Conservation (phyloP, 2,797 vertebrate species). For the Cottoperca gobio region DNA sequence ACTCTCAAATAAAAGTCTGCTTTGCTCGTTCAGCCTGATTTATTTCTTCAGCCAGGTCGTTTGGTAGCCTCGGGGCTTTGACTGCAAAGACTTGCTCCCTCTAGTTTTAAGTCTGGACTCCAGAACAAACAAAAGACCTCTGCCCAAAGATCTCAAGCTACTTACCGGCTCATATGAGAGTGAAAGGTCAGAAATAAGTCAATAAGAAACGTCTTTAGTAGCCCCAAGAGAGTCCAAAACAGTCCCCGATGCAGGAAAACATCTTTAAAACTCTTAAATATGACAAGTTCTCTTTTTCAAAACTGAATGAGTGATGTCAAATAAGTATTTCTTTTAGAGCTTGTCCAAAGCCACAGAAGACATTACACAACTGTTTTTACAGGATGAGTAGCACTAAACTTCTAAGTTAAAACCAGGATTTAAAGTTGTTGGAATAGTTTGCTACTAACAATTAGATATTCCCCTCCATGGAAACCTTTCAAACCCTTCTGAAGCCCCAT, state of each 20-base stretch:
- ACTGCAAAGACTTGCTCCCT: not conserved
- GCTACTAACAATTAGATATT: no score
- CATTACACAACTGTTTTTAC: conserved; percentile 4
- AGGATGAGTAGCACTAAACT: no score
- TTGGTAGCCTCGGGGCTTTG: not conserved
- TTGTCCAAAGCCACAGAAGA: not conserved
- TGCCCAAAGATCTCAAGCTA: not conserved
- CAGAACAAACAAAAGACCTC: not conserved
- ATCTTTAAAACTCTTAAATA: not conserved
- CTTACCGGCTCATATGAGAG: not conserved
- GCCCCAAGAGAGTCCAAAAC: not conserved
- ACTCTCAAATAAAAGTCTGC: not conserved
- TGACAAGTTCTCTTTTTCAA: not conserved
- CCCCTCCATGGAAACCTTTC: no score
- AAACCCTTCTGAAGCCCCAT: no score
- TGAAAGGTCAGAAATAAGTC: conserved; percentile 1
- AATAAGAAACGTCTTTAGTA: not conserved
- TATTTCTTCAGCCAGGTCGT: not conserved
- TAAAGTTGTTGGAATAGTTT: no score
- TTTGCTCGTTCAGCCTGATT: not conserved
- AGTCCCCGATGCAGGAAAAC: conserved; percentile 8
- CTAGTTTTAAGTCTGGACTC: not conserved
- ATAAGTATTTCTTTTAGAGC: not conserved
- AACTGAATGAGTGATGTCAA: not conserved
- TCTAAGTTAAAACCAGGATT: no score